These are phyloP conservation scores for Mirza zaza DNA, from an alignment of 2,113 vertebrate species.

Conservation along the genomic window DNA sequence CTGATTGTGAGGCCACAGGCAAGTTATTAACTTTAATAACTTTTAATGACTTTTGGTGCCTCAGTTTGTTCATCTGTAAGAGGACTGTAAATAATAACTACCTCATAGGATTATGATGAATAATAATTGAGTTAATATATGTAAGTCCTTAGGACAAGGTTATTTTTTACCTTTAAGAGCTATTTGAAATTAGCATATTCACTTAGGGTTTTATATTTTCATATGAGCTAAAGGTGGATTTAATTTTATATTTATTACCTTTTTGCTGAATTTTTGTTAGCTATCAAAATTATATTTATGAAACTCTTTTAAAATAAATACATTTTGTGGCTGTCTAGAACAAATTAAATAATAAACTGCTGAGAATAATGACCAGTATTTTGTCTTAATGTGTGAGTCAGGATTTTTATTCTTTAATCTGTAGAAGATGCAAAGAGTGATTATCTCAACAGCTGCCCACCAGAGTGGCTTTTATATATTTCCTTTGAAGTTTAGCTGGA, in stretches of 20 bases:
- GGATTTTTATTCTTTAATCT: constrained; percentile 21
- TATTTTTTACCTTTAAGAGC: background rate
- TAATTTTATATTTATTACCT: background rate
- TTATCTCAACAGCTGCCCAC: background rate
- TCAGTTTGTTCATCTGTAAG: background rate
- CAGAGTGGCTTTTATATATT: constrained; percentile 50
- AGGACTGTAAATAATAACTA: background rate
- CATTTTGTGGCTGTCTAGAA: constrained; percentile 40
- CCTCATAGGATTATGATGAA: background rate
- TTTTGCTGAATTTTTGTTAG: constrained; percentile 21
- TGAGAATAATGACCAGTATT: constrained; percentile 20
- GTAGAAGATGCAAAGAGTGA: constrained; percentile 51
- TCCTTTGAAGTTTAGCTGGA: constrained; percentile 62
- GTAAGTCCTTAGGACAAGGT: background rate
- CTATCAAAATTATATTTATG: background rate
- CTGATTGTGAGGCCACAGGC: background rate
- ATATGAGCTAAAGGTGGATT: background rate
- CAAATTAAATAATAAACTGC: constrained; percentile 31
- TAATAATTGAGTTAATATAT: background rate
- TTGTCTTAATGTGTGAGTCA: constrained; percentile 30
- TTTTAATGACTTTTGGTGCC: background rate
- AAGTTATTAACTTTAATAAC: background rate
- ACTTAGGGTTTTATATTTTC: constrained; percentile 40
- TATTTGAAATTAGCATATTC: constrained; percentile 18
- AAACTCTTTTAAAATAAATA: constrained; percentile 6